These are phyloP conservation scores for Gorsachius magnificus DNA, from an alignment of 2,797 vertebrate genomes.

Conservation along the genomic window DNA sequence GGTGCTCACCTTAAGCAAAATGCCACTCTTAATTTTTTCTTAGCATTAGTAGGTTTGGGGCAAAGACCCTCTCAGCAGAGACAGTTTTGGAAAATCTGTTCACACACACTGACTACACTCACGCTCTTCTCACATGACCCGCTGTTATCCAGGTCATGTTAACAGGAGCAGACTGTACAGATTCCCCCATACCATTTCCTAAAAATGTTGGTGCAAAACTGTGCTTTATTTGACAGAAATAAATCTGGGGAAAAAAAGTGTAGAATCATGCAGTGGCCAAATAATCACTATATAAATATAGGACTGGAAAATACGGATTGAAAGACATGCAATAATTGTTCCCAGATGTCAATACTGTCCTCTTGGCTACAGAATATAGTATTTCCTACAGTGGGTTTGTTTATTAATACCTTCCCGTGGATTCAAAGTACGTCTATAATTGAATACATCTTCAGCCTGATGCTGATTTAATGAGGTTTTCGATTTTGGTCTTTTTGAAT, in stretches of 20 bases:
- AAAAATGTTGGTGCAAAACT: neutral
- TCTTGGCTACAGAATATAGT: neutral
- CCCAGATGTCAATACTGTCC: neutral
- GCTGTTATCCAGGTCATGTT: neutral
- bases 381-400: neutral
- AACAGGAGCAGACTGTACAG: neutral
- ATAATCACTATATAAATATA: neutral
- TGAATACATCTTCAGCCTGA: neutral
- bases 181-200: neutral
- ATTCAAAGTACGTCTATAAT: neutral
- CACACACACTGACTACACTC: neutral
- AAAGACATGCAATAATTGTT: neutral
- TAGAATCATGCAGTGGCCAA: neutral
- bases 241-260: neutral
- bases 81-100: neutral
- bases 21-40: neutral
- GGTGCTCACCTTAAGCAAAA: neutral
- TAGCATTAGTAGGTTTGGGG: neutral
- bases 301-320: neutral
- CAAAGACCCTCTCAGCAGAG: neutral
- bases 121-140: neutral
- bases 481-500: neutral
- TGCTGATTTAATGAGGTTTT: neutral
- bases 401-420: neutral
- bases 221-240: neutral